These are phyloP conservation scores for Dynastes tityus DNA, from an alignment of 2,888 invertebrate genomes.

Conservation along the genomic window DNA sequence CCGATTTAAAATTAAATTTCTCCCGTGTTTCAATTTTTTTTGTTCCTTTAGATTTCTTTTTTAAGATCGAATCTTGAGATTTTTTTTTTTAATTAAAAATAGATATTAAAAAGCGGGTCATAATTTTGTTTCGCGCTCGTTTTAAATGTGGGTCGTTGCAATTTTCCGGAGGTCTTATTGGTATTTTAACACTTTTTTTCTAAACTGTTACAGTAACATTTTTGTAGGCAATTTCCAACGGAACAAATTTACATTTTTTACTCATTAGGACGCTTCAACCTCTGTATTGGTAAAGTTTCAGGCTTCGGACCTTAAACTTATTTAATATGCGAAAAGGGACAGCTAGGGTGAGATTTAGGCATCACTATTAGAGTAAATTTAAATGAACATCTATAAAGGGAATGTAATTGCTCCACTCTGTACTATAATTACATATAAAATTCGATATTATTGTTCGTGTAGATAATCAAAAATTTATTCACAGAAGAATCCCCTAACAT, in stretches of 20 bases:
- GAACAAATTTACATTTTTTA: constrained; percentile 29
- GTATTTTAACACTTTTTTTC: constrained; percentile 2
- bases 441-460: too few species aligned
- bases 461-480: not conserved
- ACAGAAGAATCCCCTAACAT: not conserved
- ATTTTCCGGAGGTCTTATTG: too few species aligned
- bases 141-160: too few species aligned
- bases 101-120: not conserved
- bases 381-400: not conserved
- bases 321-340: constrained; percentile 4
- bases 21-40: not conserved
- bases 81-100: constrained; percentile 9
- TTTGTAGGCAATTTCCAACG: constrained; percentile 24
- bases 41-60: not conserved
- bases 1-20: constrained; percentile 31
- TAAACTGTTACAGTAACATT: not conserved
- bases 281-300: not conserved
- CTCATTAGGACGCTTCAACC: constrained; percentile 1
- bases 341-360: constrained; percentile 5
- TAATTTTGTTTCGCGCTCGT: not conserved
- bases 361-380: constrained; percentile 5
- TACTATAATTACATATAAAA: too few species aligned
- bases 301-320: not conserved
- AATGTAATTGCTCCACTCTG: too few species aligned
- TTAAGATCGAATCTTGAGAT: not conserved